phyloP scores from a whole-genome alignment of 1,140 invertebrate genomes.

The Trichoplusia ni region DNA sequence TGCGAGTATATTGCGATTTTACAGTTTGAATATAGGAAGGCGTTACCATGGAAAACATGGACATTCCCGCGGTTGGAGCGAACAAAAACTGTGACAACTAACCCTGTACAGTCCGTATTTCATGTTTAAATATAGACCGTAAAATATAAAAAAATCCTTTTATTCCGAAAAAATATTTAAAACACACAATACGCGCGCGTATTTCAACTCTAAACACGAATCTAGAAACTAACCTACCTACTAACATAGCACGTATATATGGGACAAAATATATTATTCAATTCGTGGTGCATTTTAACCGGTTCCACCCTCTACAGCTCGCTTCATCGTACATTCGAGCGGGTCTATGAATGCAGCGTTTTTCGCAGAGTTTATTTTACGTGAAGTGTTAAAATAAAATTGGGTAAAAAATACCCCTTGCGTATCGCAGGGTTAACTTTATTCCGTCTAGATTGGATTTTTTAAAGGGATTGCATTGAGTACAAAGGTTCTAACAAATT shows the following conservation, averaged over 20 bases:
- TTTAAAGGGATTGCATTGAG: constrained; percentile 4
- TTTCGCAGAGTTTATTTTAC: constrained; percentile 35
- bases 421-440: constrained; percentile 27
- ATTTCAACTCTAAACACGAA: background rate
- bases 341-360: constrained; percentile 35
- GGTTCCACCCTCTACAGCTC: constrained; percentile 7
- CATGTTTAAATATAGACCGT: too few species aligned
- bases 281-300: constrained; percentile 53
- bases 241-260: background rate
- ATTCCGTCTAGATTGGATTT: constrained; percentile 30
- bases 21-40: too few species aligned
- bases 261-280: constrained; percentile 56
- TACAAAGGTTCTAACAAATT: constrained; percentile 12
- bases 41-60: too few species aligned
- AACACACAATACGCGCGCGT: background rate
- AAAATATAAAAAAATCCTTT: too few species aligned
- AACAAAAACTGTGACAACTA: too few species aligned
- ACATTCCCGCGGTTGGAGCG: too few species aligned
- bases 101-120: too few species aligned
- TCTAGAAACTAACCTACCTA: too few species aligned
- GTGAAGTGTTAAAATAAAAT: constrained; percentile 33
- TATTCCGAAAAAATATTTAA: too few species aligned
- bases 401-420: constrained; percentile 27
- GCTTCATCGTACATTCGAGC: constrained; percentile 35
- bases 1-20: too few species aligned